Evolutionary conservation across 2,113 vertebrate genomes (phyloP).

Genomic region (Columba livia): DNA sequence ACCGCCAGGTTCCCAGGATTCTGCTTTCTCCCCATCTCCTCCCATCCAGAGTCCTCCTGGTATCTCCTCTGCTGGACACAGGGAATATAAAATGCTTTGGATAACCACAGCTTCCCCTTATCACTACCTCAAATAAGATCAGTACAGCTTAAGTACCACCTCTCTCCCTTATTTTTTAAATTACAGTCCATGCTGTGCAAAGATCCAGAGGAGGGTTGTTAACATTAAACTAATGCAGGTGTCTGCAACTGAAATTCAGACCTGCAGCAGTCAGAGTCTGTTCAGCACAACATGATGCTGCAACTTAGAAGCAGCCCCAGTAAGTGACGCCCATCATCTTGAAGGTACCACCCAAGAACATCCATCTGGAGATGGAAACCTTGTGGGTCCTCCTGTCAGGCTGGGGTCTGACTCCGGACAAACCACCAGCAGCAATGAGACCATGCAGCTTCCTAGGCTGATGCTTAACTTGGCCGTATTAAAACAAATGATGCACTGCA

Average conservation of each 20-base stretch:
- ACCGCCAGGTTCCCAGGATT: not conserved
- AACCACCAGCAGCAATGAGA: not conserved
- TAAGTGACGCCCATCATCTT: not conserved
- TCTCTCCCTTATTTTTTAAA: not conserved
- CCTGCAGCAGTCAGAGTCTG: not conserved
- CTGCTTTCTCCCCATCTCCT: not conserved
- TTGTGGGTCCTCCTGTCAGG: not conserved
- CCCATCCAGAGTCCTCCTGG: not conserved
- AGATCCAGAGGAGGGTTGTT: not conserved
- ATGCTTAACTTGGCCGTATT: not conserved
- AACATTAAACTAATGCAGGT: too few species aligned
- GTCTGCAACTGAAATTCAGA: not conserved
- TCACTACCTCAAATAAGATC: not conserved
- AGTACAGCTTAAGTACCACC: not conserved
- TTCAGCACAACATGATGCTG: not conserved
- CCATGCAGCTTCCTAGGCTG: not conserved
- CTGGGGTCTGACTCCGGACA: not conserved
- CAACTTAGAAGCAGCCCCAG: not conserved
- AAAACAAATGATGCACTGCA: not conserved
- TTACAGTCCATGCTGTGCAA: not conserved
- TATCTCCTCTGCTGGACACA: not conserved
- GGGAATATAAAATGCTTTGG: not conserved
- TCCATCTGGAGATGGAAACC: accelerated
- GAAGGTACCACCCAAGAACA: not conserved
- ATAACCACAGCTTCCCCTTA: not conserved